These are phyloP conservation scores for Unio delphinus DNA, from an alignment of 2,888 invertebrate genomes.

Conservation along the genomic window DNA sequence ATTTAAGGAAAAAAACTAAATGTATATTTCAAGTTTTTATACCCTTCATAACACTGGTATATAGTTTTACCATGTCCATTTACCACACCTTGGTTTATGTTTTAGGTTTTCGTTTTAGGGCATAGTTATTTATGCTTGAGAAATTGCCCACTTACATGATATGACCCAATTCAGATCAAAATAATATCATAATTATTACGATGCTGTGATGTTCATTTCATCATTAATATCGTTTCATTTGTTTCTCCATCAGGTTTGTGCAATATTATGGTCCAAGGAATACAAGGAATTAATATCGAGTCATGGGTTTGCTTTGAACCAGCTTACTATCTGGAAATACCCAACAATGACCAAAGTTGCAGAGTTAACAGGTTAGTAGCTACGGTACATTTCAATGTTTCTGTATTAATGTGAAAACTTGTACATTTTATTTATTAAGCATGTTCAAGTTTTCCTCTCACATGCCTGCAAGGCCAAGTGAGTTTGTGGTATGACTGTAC, in stretches of 20 bases:
- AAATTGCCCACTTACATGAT: too few relatives aligned
- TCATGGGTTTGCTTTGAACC: conserved; percentile 96
- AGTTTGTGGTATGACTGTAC: background rate
- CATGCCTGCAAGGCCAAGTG: background rate
- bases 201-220: background rate
- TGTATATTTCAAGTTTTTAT: too few relatives aligned
- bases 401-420: background rate
- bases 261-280: conserved; percentile 91
- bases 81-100: too few relatives aligned
- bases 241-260: conserved; percentile 80
- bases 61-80: too few relatives aligned
- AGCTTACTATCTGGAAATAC: conserved; percentile 97
- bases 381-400: background rate
- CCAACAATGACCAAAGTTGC: conserved; percentile 86
- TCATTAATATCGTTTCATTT: background rate
- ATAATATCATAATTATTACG: background rate
- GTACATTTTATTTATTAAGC: too few relatives aligned
- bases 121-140: too few relatives aligned
- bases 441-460: background rate
- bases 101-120: too few relatives aligned
- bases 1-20: too few relatives aligned
- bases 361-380: conserved; percentile 72
- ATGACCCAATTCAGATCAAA: too few relatives aligned
- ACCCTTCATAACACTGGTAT: too few relatives aligned
- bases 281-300: conserved; percentile 96